Evolutionary conservation across 2,888 invertebrate species (phyloP).

Genomic region (Diachrysia chrysitis): DNA sequence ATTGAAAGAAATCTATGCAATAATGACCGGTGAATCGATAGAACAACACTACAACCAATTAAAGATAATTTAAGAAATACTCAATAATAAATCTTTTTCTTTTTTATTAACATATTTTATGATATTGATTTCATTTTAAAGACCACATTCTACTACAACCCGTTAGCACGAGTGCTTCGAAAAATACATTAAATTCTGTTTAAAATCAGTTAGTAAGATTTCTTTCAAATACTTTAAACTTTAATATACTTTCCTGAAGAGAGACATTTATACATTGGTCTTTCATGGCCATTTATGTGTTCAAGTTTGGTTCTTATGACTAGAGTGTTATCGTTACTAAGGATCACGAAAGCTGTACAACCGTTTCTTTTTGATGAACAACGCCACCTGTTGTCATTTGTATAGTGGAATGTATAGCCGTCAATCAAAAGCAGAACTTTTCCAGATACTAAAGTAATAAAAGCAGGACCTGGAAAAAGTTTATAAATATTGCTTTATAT

Average conservation of each 20-base stretch:
- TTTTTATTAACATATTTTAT: not conserved
- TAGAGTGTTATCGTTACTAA: constrained; percentile 23
- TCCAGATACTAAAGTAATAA: constrained; percentile 40
- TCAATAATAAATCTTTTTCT: not conserved
- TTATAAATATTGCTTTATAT: not conserved
- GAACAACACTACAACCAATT: not conserved
- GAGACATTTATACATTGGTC: constrained; percentile 27
- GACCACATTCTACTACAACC: not conserved
- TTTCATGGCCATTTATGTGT: constrained; percentile 45
- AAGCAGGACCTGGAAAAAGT: constrained; percentile 31
- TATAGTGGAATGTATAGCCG: constrained; percentile 50
- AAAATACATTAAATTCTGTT: not conserved
- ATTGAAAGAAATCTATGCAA: too few relatives aligned
- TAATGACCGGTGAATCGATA: too few relatives aligned
- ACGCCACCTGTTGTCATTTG: constrained; percentile 40
- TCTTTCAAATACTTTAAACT: not conserved
- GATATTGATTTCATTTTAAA: not conserved
- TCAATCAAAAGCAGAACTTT: constrained; percentile 34
- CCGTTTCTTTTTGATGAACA: constrained; percentile 44
- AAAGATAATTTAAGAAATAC: too few relatives aligned
- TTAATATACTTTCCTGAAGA: constrained; percentile 21
- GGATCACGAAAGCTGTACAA: constrained; percentile 42
- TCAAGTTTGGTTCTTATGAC: constrained; percentile 32
- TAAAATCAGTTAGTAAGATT: not conserved
- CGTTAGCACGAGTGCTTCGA: not conserved